These are phyloP conservation scores for Casuarius casuarius DNA, from an alignment of 2,113 vertebrate genomes.

Conservation along the genomic window DNA sequence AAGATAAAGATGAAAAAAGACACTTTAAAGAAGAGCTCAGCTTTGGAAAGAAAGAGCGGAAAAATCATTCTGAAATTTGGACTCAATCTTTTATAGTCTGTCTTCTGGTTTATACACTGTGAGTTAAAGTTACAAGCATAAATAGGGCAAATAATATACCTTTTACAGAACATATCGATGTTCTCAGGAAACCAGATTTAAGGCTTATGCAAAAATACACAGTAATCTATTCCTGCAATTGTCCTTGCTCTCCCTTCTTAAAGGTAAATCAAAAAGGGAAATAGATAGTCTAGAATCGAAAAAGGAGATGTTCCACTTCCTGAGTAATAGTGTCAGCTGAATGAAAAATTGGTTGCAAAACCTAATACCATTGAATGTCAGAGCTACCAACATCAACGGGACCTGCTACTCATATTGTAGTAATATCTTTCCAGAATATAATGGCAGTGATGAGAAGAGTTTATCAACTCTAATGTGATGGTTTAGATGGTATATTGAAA, in stretches of 20 bases:
- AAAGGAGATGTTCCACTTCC: background rate
- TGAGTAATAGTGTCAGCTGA: background rate
- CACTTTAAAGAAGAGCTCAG: slow-evolving; percentile 24
- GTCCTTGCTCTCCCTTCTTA: background rate
- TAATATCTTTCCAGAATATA: background rate
- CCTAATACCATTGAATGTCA: background rate
- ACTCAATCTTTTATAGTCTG: background rate
- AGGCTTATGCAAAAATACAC: slow-evolving; percentile 1
- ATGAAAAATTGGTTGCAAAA: background rate
- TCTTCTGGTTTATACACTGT: slow-evolving; percentile 6
- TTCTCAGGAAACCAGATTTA: slow-evolving; percentile 11
- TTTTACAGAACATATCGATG: background rate
- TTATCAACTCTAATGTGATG: background rate
- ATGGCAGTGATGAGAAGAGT: background rate
- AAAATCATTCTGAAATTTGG: background rate
- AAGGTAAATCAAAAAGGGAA: background rate
- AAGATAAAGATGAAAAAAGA: slow-evolving; percentile 40
- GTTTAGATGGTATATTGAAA: background rate
- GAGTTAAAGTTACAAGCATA: background rate
- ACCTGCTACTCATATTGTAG: background rate
- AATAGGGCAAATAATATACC: slow-evolving; percentile 1
- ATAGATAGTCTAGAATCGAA: background rate
- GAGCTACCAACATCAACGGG: accelerated
- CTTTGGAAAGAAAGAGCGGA: background rate
- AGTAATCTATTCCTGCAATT: slow-evolving; percentile 22